phyloP scores from a whole-genome alignment of 1,140 invertebrate species.

The Stegodyphus dumicola region DNA sequence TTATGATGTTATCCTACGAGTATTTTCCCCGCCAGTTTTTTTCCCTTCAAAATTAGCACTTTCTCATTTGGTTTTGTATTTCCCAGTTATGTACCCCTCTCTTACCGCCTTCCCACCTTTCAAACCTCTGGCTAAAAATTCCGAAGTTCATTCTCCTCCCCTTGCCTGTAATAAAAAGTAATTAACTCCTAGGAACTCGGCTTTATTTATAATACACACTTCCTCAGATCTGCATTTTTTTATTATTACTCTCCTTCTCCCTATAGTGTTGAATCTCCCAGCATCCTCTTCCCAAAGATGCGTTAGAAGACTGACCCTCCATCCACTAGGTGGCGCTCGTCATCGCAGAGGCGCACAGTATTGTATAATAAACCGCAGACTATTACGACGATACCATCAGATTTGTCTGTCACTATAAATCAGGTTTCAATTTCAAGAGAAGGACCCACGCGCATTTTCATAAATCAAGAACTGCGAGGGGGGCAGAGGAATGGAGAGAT shows the following conservation, averaged over 20 bases:
- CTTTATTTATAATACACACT: conserved; percentile 53
- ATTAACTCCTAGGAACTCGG: conserved; percentile 39
- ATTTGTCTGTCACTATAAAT: conserved; percentile 61
- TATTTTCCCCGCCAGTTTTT: no score
- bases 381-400: conserved; percentile 61
- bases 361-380: conserved; percentile 61
- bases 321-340: not conserved
- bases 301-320: not conserved
- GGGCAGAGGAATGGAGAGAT: conserved; percentile 32
- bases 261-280: not conserved
- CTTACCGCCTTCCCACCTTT: not conserved
- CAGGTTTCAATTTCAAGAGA: conserved; percentile 60
- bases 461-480: conserved; percentile 50
- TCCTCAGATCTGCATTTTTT: not conserved
- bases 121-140: not conserved
- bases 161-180: conserved; percentile 45
- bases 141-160: not conserved
- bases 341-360: not conserved
- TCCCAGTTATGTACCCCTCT: not conserved
- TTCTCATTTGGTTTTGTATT: not conserved
- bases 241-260: not conserved
- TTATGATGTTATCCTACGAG: no score
- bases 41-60: conserved; percentile 10
- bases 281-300: not conserved
- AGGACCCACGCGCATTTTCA: conserved; percentile 54